Evolutionary conservation across 35 echinoderm and acorn worm genomes (phyloP).

Genomic region (Eucidaris tribuloides): DNA sequence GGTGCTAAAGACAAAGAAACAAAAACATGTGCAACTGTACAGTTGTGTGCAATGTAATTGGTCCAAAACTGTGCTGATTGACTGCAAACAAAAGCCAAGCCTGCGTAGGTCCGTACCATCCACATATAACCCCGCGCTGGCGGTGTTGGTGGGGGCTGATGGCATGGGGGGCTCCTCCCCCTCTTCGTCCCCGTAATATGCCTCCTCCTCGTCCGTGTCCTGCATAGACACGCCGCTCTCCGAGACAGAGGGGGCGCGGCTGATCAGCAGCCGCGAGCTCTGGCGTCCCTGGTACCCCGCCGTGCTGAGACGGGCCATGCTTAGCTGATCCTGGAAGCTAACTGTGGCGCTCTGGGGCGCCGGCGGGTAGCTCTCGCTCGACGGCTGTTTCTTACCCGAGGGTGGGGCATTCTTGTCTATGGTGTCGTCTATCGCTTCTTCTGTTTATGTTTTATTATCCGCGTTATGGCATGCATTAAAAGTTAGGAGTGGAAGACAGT

Average conservation of each 20-base stretch:
- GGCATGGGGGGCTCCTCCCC: neutral
- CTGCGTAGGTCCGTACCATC: no score
- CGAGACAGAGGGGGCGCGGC: slow-evolving; percentile 77
- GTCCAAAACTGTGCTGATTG: neutral
- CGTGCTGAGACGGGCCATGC: slow-evolving; percentile 1
- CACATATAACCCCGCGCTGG: slow-evolving; percentile 10
- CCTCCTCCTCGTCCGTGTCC: slow-evolving; percentile 40
- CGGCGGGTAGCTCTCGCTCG: no score
- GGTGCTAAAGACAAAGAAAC: neutral
- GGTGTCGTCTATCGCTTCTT: no score
- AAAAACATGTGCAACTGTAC: neutral
- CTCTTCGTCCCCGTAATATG: slow-evolving; percentile 21
- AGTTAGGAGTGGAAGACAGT: no score
- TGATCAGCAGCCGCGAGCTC: slow-evolving; percentile 33
- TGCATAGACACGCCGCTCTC: slow-evolving; percentile 63
- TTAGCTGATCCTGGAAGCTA: neutral
- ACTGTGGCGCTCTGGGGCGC: slow-evolving; percentile 6
- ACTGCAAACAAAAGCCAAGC: no score
- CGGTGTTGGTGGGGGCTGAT: neutral
- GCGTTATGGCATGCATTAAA: no score
- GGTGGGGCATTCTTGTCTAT: no score
- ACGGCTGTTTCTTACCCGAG: no score
- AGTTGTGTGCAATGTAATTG: neutral
- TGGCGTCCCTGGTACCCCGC: slow-evolving; percentile 28
- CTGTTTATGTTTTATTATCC: no score